Conservation (phyloP, 2,888 invertebrate species). For the Glyphotaelius pellucidus region DNA sequence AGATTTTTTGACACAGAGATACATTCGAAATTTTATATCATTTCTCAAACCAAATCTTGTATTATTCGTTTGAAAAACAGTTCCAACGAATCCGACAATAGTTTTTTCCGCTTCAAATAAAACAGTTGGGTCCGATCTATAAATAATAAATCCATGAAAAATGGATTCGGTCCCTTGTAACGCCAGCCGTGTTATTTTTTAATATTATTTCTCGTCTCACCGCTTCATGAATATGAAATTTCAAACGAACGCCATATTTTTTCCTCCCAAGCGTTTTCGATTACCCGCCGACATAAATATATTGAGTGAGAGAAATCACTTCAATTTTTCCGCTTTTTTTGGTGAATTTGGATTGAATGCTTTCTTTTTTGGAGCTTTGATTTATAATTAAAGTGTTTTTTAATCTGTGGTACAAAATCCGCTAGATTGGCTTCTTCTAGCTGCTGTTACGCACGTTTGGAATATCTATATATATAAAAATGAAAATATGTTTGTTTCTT, state of each 20-base stretch:
- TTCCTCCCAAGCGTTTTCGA: background rate
- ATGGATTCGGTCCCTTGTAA: background rate
- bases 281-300: background rate
- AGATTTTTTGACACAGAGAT: background rate
- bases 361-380: background rate
- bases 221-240: constrained; percentile 2
- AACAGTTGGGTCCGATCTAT: background rate
- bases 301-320: background rate
- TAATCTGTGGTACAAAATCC: background rate
- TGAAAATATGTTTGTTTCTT: no score
- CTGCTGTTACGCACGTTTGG: no score
- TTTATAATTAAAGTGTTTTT: background rate
- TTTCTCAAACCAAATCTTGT: background rate
- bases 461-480: no score
- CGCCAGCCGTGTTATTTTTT: background rate
- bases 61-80: background rate
- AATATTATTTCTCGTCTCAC: background rate
- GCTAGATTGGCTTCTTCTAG: background rate
- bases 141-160: background rate
- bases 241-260: background rate
- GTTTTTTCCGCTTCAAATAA: background rate
- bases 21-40: background rate
- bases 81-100: background rate
- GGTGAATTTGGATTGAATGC: background rate
- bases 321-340: background rate